These are phyloP conservation scores for Stomatorhinus ivindoensis DNA, from an alignment of 2,113 vertebrate species.

Conservation along the genomic window DNA sequence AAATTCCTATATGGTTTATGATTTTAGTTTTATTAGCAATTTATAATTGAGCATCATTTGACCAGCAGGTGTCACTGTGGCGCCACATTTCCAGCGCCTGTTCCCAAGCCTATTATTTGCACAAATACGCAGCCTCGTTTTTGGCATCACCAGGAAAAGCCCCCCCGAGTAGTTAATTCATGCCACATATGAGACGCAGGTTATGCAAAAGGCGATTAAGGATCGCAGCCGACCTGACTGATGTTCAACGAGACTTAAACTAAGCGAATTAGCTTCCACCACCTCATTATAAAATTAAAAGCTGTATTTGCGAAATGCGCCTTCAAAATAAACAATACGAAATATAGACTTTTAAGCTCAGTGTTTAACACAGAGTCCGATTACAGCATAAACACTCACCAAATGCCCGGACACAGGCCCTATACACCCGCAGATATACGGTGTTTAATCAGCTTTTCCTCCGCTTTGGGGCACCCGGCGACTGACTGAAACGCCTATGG, in stretches of 20 bases:
- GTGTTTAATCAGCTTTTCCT: background rate
- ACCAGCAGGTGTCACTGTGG: background rate
- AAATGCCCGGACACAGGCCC: background rate
- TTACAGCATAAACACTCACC: background rate
- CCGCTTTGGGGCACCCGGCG: background rate
- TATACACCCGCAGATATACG: background rate
- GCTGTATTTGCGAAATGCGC: background rate
- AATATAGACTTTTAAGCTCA: background rate
- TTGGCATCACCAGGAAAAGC: background rate
- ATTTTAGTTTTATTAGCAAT: background rate
- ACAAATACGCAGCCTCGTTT: background rate
- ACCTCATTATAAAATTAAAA: background rate
- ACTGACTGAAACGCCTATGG: background rate
- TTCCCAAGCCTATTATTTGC: background rate
- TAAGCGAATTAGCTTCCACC: background rate
- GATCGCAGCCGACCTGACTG: background rate
- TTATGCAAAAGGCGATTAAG: background rate
- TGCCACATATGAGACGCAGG: background rate
- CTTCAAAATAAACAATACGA: background rate
- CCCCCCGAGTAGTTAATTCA: background rate
- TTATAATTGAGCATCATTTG: background rate
- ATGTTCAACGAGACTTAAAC: background rate
- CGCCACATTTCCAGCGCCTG: background rate
- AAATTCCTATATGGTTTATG: background rate
- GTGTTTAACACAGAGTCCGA: background rate